Base-by-base conservation (phyloP, 2,797 vertebrate genomes). In the Onychomys arenicola region DNA sequence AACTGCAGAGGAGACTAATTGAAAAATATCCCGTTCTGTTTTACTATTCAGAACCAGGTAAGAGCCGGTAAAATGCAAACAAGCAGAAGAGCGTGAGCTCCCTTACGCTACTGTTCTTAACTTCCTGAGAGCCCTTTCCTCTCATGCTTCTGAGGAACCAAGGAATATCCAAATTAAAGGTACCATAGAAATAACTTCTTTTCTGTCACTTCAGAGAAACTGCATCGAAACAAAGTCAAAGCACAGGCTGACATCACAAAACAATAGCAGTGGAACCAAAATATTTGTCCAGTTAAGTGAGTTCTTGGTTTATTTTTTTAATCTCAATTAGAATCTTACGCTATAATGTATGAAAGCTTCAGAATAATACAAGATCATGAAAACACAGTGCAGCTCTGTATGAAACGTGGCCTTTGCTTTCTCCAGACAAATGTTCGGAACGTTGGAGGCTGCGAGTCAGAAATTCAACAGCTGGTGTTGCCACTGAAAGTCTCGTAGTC, bases 11-110 rank as follows among this genome's bases (percentile, higher is more conserved):
- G 95, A 96, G 96, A 57, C 86, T 96, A 96, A 97, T 89, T 95
- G 96, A 91, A 97, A 96, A 97, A 91, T 93, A 77, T 63, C 89
- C 82, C 59, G 61, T 96, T 90, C 73, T 91, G 59, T 83, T 92
- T 95, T 95, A 89, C 94, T 93, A 96, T 89, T 95, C 83, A 95
- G 85, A 97, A 94, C 46, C 78, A 89, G 89, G 92, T 76, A 90
- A 94, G 90, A 49, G 81, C 94, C 84, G 49, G 96, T 78, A 96
- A 96, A 97, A 95, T 91, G 90, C 43, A 92, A 96, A 91, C 67
- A 91, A 85, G 46, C 52, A 92, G 49, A 82, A 93, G 23, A 90
- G 21, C 43, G 83, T n/a, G 67, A 10, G 4, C 49, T 76, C 37
- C 34, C 43, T 87, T 63, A 7, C 5, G 55, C 1, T 82, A 40